phyloP scores from a whole-genome alignment of 2,888 invertebrate species.

The Lepidocyrtinus sp. region DNA sequence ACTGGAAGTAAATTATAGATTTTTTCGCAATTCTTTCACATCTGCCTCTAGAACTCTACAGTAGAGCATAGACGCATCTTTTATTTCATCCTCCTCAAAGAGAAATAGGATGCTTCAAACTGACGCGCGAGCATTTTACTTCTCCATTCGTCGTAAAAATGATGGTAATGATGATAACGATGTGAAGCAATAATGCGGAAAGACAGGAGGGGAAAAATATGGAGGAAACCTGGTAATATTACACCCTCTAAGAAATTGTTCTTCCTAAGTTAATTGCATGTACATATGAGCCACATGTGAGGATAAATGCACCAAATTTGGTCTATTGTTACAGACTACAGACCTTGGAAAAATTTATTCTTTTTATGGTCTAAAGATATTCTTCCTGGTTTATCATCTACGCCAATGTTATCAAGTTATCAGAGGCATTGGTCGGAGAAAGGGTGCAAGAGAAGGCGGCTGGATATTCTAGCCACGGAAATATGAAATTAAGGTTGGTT shows the following conservation, averaged over 20 bases:
- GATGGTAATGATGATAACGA: slow-evolving; percentile 16
- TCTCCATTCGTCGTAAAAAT: background rate
- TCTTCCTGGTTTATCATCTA: background rate
- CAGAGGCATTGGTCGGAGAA: background rate
- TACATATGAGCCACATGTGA: background rate
- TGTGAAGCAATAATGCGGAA: slow-evolving; percentile 18
- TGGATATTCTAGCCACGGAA: no score
- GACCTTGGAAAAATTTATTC: background rate
- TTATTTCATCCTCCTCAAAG: background rate
- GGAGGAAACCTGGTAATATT: slow-evolving; percentile 6
- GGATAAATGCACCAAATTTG: background rate
- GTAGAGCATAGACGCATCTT: background rate
- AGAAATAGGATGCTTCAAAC: slow-evolving; percentile 1
- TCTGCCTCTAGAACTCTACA: background rate
- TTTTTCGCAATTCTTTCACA: background rate
- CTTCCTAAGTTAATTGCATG: slow-evolving; percentile 5
- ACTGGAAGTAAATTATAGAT: slow-evolving; percentile 7
- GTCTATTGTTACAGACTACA: background rate
- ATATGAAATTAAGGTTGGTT: no score
- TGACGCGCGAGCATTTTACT: background rate
- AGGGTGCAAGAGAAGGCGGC: background rate
- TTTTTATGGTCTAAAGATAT: background rate
- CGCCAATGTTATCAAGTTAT: background rate
- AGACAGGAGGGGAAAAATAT: background rate
- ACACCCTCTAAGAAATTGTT: background rate